phyloP scores from a whole-genome alignment of 2,888 invertebrate species.

The Colletes collaris region DNA sequence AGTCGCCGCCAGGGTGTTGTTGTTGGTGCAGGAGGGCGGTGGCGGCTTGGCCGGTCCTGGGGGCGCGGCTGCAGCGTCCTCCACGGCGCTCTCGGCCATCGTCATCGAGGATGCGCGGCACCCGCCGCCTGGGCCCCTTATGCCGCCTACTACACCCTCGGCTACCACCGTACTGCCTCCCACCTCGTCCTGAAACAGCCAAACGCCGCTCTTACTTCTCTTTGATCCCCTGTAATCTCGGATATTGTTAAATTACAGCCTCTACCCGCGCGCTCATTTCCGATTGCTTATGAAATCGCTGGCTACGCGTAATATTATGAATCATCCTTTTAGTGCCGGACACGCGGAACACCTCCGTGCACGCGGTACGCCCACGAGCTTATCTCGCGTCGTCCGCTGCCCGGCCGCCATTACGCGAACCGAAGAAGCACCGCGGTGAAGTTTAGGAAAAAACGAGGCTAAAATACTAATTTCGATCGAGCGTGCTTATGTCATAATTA shows the following conservation, averaged over 20 bases:
- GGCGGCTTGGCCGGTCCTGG: conserved; percentile 83
- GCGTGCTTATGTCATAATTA: too few species aligned
- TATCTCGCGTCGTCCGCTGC: conserved; percentile 5
- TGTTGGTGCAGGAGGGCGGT: conserved; percentile 84
- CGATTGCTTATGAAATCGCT: conserved; percentile 33
- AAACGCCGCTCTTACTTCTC: conserved; percentile 32
- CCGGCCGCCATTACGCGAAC: too few species aligned
- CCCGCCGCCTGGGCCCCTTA: conserved; percentile 83
- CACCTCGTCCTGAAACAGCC: conserved; percentile 79
- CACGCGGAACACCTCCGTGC: conserved; percentile 9
- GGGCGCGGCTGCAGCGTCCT: conserved; percentile 86
- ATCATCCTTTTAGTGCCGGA: conserved; percentile 43
- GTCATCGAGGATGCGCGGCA: conserved; percentile 86
- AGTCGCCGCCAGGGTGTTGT: conserved; percentile 86
- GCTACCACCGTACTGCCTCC: conserved; percentile 82
- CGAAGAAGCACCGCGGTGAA: too few species aligned
- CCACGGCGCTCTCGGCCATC: conserved; percentile 89
- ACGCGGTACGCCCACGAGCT: conserved; percentile 23
- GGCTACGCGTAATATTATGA: conserved; percentile 39
- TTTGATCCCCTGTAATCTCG: conserved; percentile 31
- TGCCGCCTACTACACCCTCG: conserved; percentile 80
- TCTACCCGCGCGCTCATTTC: conserved; percentile 37
- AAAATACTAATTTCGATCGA: too few species aligned
- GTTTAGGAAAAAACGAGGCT: too few species aligned
- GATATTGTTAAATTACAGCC: conserved; percentile 41